These are phyloP conservation scores for Lissonota sp. DNA, from an alignment of 2,888 invertebrate species.

Conservation along the genomic window DNA sequence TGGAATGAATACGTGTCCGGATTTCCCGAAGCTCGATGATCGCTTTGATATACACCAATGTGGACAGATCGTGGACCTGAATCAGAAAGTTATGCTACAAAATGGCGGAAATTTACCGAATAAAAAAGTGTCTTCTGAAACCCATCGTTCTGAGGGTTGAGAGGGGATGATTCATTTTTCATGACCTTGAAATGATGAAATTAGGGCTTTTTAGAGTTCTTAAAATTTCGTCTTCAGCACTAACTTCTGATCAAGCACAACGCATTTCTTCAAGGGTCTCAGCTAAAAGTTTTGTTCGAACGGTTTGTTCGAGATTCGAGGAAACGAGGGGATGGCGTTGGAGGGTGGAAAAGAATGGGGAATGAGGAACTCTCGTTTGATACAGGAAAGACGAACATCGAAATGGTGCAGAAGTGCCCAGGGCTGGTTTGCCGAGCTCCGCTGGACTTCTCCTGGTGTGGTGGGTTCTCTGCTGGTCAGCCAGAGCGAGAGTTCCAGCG, in stretches of 20 bases:
- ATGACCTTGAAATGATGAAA: no score
- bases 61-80: conserved; percentile 9
- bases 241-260: conserved; percentile 74
- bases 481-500: conserved; percentile 69
- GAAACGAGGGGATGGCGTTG: conserved; percentile 52
- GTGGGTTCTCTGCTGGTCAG: conserved; percentile 74
- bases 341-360: conserved; percentile 57
- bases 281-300: conserved; percentile 22
- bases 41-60: conserved; percentile 32
- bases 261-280: conserved; percentile 60
- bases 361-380: conserved; percentile 55
- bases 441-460: conserved; percentile 57
- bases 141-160: no score
- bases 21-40: conserved; percentile 51
- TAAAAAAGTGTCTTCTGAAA: no score
- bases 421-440: conserved; percentile 45
- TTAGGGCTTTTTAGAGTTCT: no score
- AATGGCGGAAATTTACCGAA: background rate
- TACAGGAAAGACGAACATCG: conserved; percentile 65
- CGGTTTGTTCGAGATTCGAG: conserved; percentile 34
- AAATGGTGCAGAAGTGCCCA: conserved; percentile 41
- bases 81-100: conserved; percentile 10
- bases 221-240: conserved; percentile 60
- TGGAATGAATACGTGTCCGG: conserved; percentile 63
- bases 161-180: no score